Evolutionary conservation across 2,888 invertebrate species (phyloP), one percentile per base, ranked within the genome.

Genomic region (Pseudolycoriella hygida): DNA sequence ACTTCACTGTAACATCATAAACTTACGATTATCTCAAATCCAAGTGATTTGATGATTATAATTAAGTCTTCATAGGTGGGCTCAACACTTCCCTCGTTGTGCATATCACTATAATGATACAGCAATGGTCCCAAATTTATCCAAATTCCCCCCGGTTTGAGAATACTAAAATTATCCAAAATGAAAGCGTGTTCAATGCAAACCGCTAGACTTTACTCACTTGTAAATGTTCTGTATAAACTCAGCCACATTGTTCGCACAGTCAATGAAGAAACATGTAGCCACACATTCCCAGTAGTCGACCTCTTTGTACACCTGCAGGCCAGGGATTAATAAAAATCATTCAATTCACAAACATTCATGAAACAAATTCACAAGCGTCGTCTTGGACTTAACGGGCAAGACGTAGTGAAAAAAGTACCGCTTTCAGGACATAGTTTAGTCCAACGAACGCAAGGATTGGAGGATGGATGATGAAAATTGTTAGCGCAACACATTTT

Each of bases 241-340:
- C 56, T 86, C 83, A 3, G 96, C 82, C 15, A 97, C 81, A 62
- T 98, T 98, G 48, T 88, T 86, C 1, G 96, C 96, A 57, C 98
- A 98, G 67, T 99, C 98, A 46, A 98, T 87, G n/a, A 64, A 98
- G 99, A 68, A 98, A 53, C 96, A 94, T 0, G 96, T 93, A 1
- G 89, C 87, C 0, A 99, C 80, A 59, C 89, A 92, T 57, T 93
- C 79, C 85, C 93, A 94, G 43, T 77, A 72, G 49, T 80, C 75
- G 39, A 67, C 56, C 37, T 73, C 72, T 2, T 71, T 77, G 59
- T 85, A 85, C 1, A 80, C 74, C 77, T 77, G 58, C 3, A 11
- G 11, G 11, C 30, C 6, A 30, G 11, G 11, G 11, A 30, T 30
- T 10, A 30, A 30, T 30, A 30, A 30, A 30, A 10, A 30, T 30